phyloP scores from a whole-genome alignment of 37 sponge, comb jelly and placozoan species.

The Dysidea cf. avara region DNA sequence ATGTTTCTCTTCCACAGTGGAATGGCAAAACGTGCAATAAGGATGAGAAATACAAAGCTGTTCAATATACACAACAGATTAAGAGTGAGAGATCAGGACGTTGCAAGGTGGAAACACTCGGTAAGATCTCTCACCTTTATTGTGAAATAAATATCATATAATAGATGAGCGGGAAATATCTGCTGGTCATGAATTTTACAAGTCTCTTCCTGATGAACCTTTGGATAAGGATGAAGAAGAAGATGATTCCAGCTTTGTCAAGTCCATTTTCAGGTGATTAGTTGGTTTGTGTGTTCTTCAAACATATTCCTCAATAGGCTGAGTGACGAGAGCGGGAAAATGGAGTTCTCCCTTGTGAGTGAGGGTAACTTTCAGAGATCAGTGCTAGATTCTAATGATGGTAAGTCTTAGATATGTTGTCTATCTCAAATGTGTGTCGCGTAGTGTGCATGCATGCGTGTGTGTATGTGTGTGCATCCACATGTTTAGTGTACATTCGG shows the following conservation, averaged over 20 bases:
- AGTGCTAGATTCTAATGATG: conserved; percentile 39
- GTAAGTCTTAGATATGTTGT: background rate
- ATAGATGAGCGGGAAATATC: background rate
- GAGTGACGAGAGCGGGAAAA: conserved; percentile 29
- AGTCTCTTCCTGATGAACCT: background rate
- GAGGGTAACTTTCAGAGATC: conserved; percentile 15
- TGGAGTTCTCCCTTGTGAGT: conserved; percentile 6
- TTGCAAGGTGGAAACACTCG: conserved; percentile 63
- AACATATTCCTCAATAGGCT: conserved; percentile 13
- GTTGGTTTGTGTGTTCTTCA: background rate
- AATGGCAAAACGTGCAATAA: conserved; percentile 94
- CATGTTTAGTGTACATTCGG: background rate
- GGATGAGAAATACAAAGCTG: conserved; percentile 95
- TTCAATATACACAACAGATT: conserved; percentile 78
- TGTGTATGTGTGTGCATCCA: background rate
- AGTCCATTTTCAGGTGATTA: background rate
- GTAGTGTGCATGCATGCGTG: background rate
- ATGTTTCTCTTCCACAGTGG: conserved; percentile 54
- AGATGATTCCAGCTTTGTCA: conserved; percentile 6
- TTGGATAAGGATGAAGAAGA: conserved; percentile 1
- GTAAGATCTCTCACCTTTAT: too few species aligned
- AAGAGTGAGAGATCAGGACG: conserved; percentile 86
- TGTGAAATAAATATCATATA: too few species aligned
- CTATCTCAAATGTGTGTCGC: background rate
- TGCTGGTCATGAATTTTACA: background rate